Evolutionary conservation across 2,888 invertebrate genomes (phyloP), one percentile per base, ranked within the genome.

Genomic region (Caenorhabditis sulstoni): DNA sequence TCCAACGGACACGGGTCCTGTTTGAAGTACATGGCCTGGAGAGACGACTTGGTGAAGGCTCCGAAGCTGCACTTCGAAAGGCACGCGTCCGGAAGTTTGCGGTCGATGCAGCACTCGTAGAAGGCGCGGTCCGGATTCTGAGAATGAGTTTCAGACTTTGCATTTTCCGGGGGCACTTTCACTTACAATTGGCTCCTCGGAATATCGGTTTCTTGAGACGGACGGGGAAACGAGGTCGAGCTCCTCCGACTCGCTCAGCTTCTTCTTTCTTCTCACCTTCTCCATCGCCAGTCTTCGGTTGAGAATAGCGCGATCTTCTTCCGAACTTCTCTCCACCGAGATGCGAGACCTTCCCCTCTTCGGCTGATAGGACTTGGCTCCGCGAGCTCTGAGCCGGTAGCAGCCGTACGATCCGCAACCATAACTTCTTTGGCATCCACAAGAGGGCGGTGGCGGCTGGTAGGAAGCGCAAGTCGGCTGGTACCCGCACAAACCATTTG

Each of bases 111-210:
- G 66, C 88, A 88, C 64, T 88, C 86, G 70, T 86, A 81, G 83
- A 88, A 88, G 5, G 88, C 88, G 14, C 81, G 77, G 71, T 88
- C 87, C 12, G 88, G 88, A 77, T 88, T 84, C 88, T 88, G 62
- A 45, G 84, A 65, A 18, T n/a, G 22, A n/a, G 16, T 1, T 44
- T 39, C 37, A 39, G n/a, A 20, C 12, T 58, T 53, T n/a, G 5
- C 9, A 41, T 52, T 49, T 49, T 14, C 50, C 14, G 47, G 59
- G 7, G 18, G n/a, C 14, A 18, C 45, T 18, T 20, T 12, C 18
- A 41, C 68, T 61, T 49, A 77, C 76, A 12, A 79, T 59, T 39
- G 75, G 79, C 47, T 45, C 66, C 2, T 64, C 61, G 0, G 61
- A 39, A 12, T 67, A 37, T 7, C 71, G 23, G 29, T 81, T 81